phyloP scores from a whole-genome alignment of 1,140 invertebrate genomes.

The Gryllus bimaculatus region DNA sequence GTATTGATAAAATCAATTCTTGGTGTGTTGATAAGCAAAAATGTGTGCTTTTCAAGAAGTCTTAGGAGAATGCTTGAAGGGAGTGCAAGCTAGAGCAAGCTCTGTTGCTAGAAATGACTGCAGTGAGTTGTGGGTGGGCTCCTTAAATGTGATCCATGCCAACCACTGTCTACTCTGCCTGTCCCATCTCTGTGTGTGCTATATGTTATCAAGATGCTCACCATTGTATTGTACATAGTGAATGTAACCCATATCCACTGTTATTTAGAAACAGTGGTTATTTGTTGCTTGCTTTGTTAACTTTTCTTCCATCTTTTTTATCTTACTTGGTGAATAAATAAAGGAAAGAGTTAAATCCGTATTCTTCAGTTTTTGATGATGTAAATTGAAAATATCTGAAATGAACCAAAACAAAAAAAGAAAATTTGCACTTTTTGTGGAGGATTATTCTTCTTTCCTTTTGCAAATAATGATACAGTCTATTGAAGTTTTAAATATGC shows the following conservation, averaged over 20 bases:
- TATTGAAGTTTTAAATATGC: no score
- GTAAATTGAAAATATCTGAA: no score
- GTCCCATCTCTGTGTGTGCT: background rate
- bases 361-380: background rate
- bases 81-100: background rate
- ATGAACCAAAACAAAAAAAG: no score
- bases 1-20: background rate
- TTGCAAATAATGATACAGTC: no score
- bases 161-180: background rate
- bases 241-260: constrained; percentile 7
- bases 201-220: constrained; percentile 7
- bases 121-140: background rate
- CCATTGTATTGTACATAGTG: constrained; percentile 11
- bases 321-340: background rate
- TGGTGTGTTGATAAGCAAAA: background rate
- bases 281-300: constrained; percentile 14
- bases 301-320: background rate
- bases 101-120: constrained; percentile 3
- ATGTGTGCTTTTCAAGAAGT: background rate
- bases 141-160: background rate
- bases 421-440: no score
- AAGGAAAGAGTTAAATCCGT: background rate
- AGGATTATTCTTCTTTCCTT: no score
- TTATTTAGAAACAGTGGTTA: background rate
- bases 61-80: background rate